phyloP scores from a whole-genome alignment of 2,797 vertebrate genomes.

The Rhincodon typus region DNA sequence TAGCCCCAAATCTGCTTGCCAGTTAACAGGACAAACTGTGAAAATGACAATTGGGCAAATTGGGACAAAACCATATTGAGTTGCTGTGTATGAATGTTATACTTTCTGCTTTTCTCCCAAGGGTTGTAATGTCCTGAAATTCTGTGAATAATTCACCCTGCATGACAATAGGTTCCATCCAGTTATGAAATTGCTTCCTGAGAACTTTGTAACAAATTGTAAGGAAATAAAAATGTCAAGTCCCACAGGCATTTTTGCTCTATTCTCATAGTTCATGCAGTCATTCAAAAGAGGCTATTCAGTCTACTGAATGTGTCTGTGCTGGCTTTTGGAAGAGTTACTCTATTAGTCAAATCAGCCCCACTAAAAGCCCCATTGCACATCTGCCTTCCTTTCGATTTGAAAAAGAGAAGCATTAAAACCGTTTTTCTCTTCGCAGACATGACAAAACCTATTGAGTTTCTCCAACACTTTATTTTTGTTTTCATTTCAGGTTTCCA shows the following conservation, averaged over 20 bases:
- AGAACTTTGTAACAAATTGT: not conserved
- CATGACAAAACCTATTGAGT: too few species aligned
- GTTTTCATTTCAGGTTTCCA: not conserved
- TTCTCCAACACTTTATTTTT: not conserved
- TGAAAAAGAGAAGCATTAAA: not conserved
- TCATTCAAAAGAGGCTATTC: not conserved
- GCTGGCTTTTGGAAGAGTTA: not conserved
- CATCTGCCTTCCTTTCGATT: not conserved
- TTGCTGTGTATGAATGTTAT: not conserved
- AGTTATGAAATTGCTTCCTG: not conserved
- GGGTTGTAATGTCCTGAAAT: not conserved
- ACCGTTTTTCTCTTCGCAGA: too few species aligned
- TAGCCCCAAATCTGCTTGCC: not conserved
- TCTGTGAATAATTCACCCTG: conserved; percentile 1
- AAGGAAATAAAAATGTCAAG: not conserved
- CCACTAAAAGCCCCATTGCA: not conserved
- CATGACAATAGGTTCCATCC: not conserved
- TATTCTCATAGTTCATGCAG: not conserved
- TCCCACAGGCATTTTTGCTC: not conserved
- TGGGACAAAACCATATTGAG: not conserved
- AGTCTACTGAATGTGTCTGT: not conserved
- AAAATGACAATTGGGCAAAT: not conserved
- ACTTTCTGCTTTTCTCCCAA: not conserved
- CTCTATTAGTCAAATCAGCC: not conserved
- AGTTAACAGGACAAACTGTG: not conserved